These are phyloP conservation scores for Lepus europaeus DNA, from an alignment of 2,113 vertebrate species.

Conservation along the genomic window DNA sequence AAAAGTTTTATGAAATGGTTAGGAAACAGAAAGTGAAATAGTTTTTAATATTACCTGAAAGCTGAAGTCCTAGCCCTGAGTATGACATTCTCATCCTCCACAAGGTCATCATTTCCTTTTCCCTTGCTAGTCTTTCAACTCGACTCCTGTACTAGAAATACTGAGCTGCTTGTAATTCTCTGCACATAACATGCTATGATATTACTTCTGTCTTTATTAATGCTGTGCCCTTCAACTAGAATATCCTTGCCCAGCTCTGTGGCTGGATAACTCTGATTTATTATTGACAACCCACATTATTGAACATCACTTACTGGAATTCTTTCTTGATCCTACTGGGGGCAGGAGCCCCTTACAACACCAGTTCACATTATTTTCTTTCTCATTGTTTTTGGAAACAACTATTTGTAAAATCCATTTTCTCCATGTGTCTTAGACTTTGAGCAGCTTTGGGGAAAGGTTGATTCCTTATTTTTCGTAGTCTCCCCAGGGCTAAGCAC, in stretches of 20 bases:
- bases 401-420: not conserved
- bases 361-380: not conserved
- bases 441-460: not conserved
- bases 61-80: not conserved
- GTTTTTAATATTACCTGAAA: not conserved
- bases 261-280: not conserved
- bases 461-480: not conserved
- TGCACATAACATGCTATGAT: not conserved
- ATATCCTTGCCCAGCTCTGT: not conserved
- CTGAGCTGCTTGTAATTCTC: not conserved
- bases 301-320: not conserved
- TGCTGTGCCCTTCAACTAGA: not conserved
- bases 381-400: not conserved
- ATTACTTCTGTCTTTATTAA: not conserved
- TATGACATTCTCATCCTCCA: not conserved
- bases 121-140: not conserved
- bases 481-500: not conserved
- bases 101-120: not conserved
- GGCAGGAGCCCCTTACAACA: not conserved
- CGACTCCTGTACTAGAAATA: not conserved
- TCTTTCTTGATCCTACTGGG: not conserved
- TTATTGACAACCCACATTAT: not conserved
- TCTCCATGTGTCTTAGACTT: not conserved
- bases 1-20: not conserved
- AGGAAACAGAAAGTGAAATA: not conserved